These are phyloP conservation scores for Tamandua tetradactyla DNA, from an alignment of 2,797 vertebrate genomes.

Conservation along the genomic window DNA sequence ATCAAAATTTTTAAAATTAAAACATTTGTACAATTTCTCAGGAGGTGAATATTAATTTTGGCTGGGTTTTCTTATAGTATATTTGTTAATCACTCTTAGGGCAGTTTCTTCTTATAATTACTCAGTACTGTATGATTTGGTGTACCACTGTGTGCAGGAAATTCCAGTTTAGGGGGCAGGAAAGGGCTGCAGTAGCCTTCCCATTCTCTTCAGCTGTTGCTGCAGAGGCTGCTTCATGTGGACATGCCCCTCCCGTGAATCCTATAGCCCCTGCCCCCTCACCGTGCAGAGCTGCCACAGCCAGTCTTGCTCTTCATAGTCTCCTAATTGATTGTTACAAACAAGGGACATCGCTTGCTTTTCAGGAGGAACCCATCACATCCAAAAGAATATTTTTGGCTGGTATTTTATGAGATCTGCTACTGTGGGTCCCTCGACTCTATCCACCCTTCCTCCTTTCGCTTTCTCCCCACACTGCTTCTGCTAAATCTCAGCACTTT, in stretches of 20 bases:
- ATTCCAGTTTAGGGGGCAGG: background rate
- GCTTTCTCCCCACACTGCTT: background rate
- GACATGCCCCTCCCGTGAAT: background rate
- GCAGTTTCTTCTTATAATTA: background rate
- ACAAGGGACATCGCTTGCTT: background rate
- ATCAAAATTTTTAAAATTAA: too few relatives aligned
- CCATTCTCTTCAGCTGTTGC: background rate
- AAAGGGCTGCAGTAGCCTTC: background rate
- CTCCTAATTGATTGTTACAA: background rate
- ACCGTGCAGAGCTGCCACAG: background rate
- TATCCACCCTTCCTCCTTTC: background rate
- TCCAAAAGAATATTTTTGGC: background rate
- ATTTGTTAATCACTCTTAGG: background rate
- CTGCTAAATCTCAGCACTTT: background rate
- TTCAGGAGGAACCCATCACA: background rate
- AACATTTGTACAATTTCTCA: background rate
- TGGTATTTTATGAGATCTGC: background rate
- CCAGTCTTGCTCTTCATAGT: background rate
- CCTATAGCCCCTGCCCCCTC: background rate
- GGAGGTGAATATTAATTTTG: background rate
- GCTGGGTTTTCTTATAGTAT: background rate
- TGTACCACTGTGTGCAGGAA: background rate
- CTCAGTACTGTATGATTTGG: background rate
- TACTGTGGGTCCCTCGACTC: background rate
- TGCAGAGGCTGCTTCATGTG: background rate